Base-by-base conservation (phyloP, 2,888 invertebrate genomes). In the Sipha maydis region DNA sequence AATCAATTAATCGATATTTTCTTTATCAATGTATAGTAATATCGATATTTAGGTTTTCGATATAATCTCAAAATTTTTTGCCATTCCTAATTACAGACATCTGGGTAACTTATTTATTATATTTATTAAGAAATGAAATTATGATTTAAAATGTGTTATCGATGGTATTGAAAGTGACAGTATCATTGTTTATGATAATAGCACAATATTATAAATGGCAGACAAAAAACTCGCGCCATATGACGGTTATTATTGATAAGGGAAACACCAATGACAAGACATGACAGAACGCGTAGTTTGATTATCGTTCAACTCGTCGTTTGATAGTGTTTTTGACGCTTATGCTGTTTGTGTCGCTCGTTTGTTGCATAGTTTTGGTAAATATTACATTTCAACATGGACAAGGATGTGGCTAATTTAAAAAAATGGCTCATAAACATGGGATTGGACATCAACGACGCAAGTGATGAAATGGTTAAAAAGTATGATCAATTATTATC, bases 341-440 rank as follows among this genome's bases (percentile, higher is more conserved):
- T 48, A 1, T 9, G 25, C 11, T n/a, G 25, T n/a, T n/a, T 67
- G 17, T 8, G n/a, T 67, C 67, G n/a, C 21, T n/a, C n/a, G n/a
- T 56, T 19, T 56, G 19, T 21, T 25, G 25, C 4, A 7, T 8
- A 1, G 3, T 69, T 69, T 69, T 2, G 28, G 11, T 21, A 8
- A 48, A 48, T 14, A 48, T 14, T 14, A 48, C 11, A 14, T 48
- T 48, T 14, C 48, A 11, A 9, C 8, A 86, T 88, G 86, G 71
- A 79, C 9, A 88, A 61, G 17, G 80, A 88, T 14, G 28, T 61
- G 38, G 25, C 5, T 0, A 75, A 80, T 75, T 80, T 88, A 7
- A 88, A 80, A 41, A 88, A 88, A 61, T 88, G 86, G 86, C 80
- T 80, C 11, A 61, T 38, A 25, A 71, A 28, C 11, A 17, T 88